These are phyloP conservation scores for Alexandromys fortis DNA, from an alignment of 2,113 vertebrate genomes.

Conservation along the genomic window DNA sequence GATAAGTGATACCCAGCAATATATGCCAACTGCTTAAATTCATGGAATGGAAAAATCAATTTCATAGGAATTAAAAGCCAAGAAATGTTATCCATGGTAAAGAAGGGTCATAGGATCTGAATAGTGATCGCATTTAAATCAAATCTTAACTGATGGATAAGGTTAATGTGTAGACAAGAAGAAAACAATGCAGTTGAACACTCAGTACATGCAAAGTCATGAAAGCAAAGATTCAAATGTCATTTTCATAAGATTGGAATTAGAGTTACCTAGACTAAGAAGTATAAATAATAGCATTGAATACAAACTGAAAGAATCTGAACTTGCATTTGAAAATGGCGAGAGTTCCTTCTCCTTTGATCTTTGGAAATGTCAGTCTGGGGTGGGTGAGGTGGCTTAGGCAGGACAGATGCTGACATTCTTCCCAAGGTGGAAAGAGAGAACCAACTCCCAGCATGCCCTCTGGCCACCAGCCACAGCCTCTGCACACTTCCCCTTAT, in stretches of 20 bases:
- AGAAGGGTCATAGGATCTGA: background rate
- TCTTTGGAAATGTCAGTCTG: slow-evolving; percentile 1
- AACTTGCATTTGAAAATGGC: background rate
- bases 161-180: background rate
- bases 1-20: background rate
- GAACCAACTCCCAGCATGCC: background rate
- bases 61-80: slow-evolving; percentile 22
- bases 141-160: background rate
- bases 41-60: slow-evolving; percentile 8
- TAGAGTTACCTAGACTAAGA: background rate
- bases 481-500: background rate
- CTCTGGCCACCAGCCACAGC: background rate
- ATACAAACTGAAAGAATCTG: background rate
- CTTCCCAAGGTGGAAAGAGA: background rate
- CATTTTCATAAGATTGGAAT: background rate
- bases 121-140: background rate
- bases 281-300: background rate
- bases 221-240: background rate
- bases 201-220: background rate
- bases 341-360: background rate
- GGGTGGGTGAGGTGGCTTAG: background rate
- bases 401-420: no score
- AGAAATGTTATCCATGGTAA: background rate
- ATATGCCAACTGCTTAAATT: background rate
- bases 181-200: background rate